Conservation (phyloP, 2,797 vertebrate genomes). For the Nyctibius grandis region DNA sequence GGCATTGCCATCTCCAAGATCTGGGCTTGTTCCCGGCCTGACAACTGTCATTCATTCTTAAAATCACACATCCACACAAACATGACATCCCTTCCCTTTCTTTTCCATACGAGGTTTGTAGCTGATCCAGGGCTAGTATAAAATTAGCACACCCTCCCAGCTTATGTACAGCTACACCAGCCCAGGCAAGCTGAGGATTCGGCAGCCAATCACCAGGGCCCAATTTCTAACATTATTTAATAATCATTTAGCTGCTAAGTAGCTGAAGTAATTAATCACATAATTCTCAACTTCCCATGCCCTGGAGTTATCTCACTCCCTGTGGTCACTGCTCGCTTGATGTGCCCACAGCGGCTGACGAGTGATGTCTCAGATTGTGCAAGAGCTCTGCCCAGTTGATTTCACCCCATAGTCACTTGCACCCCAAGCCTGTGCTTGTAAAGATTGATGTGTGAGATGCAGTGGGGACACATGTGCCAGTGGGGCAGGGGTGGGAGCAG, state of each 20-base stretch:
- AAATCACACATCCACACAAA: neutral
- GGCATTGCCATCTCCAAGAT: neutral
- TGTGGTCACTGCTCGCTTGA: accelerated
- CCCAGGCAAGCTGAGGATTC: neutral
- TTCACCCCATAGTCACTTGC: neutral
- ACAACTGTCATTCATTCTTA: neutral
- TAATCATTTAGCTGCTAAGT: neutral
- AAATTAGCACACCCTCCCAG: neutral
- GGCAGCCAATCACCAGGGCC: neutral
- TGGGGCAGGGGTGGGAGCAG: neutral
- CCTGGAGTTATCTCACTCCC: accelerated
- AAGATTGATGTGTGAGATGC: neutral
- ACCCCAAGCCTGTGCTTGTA: neutral
- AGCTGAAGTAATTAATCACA: neutral
- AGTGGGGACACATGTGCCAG: accelerated
- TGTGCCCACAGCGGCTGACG: neutral
- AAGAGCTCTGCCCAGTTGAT: neutral
- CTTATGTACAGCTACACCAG: neutral
- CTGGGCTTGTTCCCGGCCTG: neutral
- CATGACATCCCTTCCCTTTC: neutral
- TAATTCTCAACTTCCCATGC: neutral
- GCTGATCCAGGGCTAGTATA: neutral
- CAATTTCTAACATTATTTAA: neutral
- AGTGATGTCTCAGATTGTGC: accelerated
- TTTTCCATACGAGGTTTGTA: neutral